Evolutionary conservation across 2,113 vertebrate genomes (phyloP).

Genomic region (Silurus meridionalis): DNA sequence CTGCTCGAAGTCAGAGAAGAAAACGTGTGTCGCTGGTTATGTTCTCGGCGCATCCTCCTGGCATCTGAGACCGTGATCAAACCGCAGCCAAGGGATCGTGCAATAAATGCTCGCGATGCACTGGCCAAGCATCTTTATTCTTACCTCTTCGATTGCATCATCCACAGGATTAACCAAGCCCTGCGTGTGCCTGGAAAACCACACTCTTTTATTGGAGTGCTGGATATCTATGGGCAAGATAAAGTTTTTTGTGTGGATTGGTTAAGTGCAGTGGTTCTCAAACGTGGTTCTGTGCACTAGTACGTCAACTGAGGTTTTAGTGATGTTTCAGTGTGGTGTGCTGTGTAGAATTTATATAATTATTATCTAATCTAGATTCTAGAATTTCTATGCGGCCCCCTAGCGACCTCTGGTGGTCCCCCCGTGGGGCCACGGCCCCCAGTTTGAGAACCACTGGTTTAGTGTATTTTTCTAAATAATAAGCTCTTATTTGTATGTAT

Average conservation of each 20-base stretch:
- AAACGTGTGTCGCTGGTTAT: constrained; percentile 81
- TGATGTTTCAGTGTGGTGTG: no score
- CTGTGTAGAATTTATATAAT: no score
- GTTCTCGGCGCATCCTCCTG: constrained; percentile 83
- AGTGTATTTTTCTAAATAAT: no score
- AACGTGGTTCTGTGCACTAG: no score
- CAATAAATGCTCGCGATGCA: constrained; percentile 84
- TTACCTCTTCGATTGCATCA: constrained; percentile 87
- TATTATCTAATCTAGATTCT: no score
- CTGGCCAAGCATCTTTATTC: constrained; percentile 95
- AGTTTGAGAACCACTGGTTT: no score
- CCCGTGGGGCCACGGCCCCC: no score
- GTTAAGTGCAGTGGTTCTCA: background rate
- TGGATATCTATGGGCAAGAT: constrained; percentile 96
- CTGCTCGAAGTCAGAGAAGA: constrained; percentile 74
- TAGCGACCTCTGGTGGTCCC: no score
- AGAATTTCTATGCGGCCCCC: no score
- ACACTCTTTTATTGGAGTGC: constrained; percentile 91
- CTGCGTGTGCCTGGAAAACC: constrained; percentile 85
- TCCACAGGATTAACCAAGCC: constrained; percentile 85
- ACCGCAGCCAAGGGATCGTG: constrained; percentile 80
- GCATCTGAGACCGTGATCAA: constrained; percentile 85
- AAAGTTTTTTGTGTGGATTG: background rate
- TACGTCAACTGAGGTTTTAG: no score
- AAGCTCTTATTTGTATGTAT: no score